Conservation (phyloP, 2,888 invertebrate species). For the Halictus quadricinctus region DNA sequence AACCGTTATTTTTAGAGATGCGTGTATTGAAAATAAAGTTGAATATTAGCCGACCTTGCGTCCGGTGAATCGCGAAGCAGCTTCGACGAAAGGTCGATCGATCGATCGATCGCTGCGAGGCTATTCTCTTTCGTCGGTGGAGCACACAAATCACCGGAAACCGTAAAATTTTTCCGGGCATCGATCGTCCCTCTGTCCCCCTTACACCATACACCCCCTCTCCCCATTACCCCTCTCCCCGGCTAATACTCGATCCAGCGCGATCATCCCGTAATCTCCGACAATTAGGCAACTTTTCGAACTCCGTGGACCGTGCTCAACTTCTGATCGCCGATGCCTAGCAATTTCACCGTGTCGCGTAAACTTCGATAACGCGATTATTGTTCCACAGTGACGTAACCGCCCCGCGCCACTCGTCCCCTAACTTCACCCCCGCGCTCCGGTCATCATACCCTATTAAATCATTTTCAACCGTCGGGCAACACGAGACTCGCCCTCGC, state of each 20-base stretch:
- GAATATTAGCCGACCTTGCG: slow-evolving; percentile 59
- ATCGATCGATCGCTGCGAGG: slow-evolving; percentile 41
- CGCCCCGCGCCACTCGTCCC: neutral
- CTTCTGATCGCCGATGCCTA: slow-evolving; percentile 27
- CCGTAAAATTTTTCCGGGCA: slow-evolving; percentile 21
- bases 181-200: slow-evolving; percentile 15
- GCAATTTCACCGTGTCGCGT: slow-evolving; percentile 13
- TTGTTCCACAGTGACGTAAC: slow-evolving; percentile 1
- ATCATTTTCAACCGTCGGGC: slow-evolving; percentile 17
- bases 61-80: slow-evolving; percentile 49
- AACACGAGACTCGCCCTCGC: neutral
- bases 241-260: slow-evolving; percentile 13
- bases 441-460: slow-evolving; percentile 5
- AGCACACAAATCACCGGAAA: slow-evolving; percentile 3
- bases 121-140: neutral
- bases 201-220: neutral
- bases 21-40: slow-evolving; percentile 56
- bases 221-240: neutral
- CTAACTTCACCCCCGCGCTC: neutral
- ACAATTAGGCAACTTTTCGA: slow-evolving; percentile 25
- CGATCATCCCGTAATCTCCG: slow-evolving; percentile 25
- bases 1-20: slow-evolving; percentile 50
- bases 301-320: neutral
- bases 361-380: slow-evolving; percentile 42
- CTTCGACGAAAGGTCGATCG: slow-evolving; percentile 53